Conservation (phyloP, 2,797 vertebrate species). For the Sciaenops ocellatus region DNA sequence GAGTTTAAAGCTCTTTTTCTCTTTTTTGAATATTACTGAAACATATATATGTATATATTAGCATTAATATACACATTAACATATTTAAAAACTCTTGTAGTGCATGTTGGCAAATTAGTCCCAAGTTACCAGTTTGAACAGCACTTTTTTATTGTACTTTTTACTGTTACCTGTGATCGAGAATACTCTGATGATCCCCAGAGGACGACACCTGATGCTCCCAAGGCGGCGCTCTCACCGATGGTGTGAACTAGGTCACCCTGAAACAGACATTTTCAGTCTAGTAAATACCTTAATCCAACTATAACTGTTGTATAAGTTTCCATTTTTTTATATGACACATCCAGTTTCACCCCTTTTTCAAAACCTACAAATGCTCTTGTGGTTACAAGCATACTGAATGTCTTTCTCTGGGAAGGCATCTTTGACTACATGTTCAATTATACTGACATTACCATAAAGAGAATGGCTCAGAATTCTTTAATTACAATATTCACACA, state of each 20-base stretch:
- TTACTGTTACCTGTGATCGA: conserved; percentile 76
- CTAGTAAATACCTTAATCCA: not conserved
- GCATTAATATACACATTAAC: no score
- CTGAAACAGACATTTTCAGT: conserved; percentile 69
- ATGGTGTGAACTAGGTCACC: conserved; percentile 91
- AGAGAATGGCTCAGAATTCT: not conserved
- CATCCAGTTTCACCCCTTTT: not conserved
- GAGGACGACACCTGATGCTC: conserved; percentile 88
- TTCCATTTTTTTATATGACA: not conserved
- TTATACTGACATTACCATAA: not conserved
- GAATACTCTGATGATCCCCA: conserved; percentile 91
- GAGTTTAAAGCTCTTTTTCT: not conserved
- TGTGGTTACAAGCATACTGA: not conserved
- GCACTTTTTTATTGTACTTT: not conserved
- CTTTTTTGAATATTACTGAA: not conserved
- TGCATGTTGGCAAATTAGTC: not conserved
- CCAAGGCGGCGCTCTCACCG: conserved; percentile 90
- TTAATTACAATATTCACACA: not conserved
- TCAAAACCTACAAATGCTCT: not conserved
- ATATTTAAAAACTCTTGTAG: not conserved
- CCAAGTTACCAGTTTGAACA: not conserved
- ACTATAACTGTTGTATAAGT: not conserved
- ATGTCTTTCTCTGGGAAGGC: not conserved
- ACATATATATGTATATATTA: no score
- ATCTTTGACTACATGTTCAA: not conserved